Conservation (phyloP, 2,113 vertebrate genomes). For the Neodontobutis hainanensis region DNA sequence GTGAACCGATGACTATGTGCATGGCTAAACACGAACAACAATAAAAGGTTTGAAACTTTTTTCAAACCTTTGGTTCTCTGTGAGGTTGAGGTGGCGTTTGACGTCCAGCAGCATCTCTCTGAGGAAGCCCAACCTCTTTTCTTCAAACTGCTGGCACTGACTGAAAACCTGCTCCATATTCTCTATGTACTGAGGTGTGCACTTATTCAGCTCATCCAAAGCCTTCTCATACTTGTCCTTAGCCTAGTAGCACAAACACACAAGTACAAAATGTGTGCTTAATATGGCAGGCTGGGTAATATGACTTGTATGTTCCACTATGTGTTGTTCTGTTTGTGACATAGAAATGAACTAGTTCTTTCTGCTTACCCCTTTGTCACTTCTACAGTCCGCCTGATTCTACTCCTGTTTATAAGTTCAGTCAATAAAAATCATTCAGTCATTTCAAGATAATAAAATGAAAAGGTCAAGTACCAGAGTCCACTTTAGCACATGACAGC, state of each 20-base stretch:
- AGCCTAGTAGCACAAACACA: slow-evolving; percentile 71
- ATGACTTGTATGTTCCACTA: too few species aligned
- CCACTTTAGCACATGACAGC: slow-evolving; percentile 9
- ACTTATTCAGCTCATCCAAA: slow-evolving; percentile 90
- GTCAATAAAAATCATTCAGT: slow-evolving; percentile 22
- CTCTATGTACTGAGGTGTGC: slow-evolving; percentile 91
- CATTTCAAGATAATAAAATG: background rate
- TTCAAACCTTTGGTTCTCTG: slow-evolving; percentile 88
- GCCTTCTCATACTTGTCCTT: slow-evolving; percentile 95
- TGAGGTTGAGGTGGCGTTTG: slow-evolving; percentile 94
- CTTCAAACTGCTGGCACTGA: slow-evolving; percentile 95
- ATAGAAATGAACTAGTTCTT: too few species aligned
- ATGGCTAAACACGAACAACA: too few species aligned
- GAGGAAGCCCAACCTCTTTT: slow-evolving; percentile 92
- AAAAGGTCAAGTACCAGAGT: slow-evolving; percentile 33
- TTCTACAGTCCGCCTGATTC: background rate
- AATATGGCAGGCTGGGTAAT: too few species aligned
- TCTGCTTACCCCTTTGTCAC: background rate
- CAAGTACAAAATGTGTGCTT: background rate
- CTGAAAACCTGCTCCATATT: slow-evolving; percentile 95
- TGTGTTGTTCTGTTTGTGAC: too few species aligned
- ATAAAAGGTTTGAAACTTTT: background rate
- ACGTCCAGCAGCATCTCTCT: slow-evolving; percentile 91
- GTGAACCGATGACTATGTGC: too few species aligned
- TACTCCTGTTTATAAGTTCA: slow-evolving; percentile 3